These are phyloP conservation scores for Acomys russatus DNA, from an alignment of 2,797 vertebrate genomes.

Conservation along the genomic window DNA sequence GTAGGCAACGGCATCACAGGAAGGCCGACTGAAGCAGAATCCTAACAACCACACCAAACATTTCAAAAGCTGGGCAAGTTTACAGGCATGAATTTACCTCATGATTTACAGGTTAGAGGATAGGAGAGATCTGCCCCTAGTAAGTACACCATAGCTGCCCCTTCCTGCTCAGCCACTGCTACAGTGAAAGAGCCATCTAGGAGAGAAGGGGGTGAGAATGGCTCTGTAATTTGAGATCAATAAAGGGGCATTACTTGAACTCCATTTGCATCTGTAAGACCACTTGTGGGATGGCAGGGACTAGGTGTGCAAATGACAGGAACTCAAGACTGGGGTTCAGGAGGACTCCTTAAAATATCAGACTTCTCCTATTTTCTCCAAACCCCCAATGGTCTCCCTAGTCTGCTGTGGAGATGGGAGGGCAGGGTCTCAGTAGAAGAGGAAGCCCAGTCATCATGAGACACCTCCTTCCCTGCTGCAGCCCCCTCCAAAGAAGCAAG, in stretches of 20 bases:
- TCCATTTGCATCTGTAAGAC: neutral
- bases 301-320: neutral
- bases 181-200: neutral
- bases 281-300: neutral
- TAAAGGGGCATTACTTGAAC: slow-evolving; percentile 62
- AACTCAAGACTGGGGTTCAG: neutral
- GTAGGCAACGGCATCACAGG: neutral
- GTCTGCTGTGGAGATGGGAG: rapidly evolving
- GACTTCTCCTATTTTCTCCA: neutral
- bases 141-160: neutral
- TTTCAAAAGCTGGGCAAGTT: neutral
- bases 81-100: neutral
- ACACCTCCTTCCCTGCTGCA: neutral
- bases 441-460: slow-evolving; percentile 1
- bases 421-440: neutral
- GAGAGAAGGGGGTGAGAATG: neutral
- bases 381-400: rapidly evolving
- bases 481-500: slow-evolving; percentile 59
- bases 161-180: slow-evolving; percentile 12
- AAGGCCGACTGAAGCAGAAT: neutral
- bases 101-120: neutral
- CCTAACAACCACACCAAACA: neutral
- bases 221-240: slow-evolving; percentile 64
- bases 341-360: rapidly evolving
- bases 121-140: neutral